Evolutionary conservation across 2,113 vertebrate genomes (phyloP).

Genomic region (Acrocephalus arundinaceus): DNA sequence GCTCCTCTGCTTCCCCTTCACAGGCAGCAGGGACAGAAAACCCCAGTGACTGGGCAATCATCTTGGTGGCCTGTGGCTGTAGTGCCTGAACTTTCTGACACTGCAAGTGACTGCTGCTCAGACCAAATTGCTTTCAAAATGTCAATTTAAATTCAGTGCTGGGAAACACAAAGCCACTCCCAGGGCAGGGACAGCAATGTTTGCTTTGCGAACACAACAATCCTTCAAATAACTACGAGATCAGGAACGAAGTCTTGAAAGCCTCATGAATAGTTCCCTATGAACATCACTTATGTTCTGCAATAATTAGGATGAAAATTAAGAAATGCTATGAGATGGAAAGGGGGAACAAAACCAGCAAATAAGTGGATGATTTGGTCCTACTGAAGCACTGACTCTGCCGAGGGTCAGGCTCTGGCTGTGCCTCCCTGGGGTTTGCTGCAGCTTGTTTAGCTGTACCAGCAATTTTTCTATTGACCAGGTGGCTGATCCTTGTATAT

Average conservation of each 20-base stretch:
- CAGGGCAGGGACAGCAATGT: not conserved
- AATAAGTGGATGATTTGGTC: accelerated
- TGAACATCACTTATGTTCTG: not conserved
- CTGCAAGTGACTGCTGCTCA: not conserved
- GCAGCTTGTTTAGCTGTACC: not conserved
- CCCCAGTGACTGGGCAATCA: not conserved
- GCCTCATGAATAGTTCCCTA: not conserved
- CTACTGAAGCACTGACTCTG: accelerated
- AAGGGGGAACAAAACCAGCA: not conserved
- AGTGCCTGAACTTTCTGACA: not conserved
- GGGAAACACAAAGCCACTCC: not conserved
- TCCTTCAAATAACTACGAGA: not conserved
- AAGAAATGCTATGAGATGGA: not conserved
- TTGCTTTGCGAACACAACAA: not conserved
- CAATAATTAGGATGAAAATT: not conserved
- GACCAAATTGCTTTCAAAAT: not conserved
- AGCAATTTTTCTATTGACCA: not conserved
- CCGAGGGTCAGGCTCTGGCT: not conserved
- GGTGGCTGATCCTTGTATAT: not conserved
- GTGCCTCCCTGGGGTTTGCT: not conserved
- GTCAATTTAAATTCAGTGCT: not conserved
- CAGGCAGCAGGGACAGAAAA: not conserved
- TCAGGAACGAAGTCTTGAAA: not conserved
- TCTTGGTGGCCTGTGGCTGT: not conserved
- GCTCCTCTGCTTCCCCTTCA: not conserved